Evolutionary conservation across 2,888 invertebrate species (phyloP).

Genomic region (Synanthedon myopaeformis): DNA sequence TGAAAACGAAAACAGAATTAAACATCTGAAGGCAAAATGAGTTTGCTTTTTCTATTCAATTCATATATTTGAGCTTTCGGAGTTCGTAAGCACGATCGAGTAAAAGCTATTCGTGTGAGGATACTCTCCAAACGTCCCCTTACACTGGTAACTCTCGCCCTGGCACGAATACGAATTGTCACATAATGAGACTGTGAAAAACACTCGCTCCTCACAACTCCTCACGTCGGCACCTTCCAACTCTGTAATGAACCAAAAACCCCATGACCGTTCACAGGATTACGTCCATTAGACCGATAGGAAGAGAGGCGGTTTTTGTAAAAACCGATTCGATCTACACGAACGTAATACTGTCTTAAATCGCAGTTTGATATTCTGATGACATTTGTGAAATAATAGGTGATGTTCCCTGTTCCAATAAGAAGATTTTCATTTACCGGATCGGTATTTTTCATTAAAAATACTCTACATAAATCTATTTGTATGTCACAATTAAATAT

Average conservation of each 20-base stretch:
- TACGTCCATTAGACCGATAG: slow-evolving; percentile 19
- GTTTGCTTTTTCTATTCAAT: too few species aligned
- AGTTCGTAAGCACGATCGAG: slow-evolving; percentile 29
- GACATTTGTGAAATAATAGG: slow-evolving; percentile 57
- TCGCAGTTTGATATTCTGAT: slow-evolving; percentile 58
- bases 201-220: slow-evolving; percentile 54
- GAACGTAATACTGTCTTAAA: slow-evolving; percentile 24
- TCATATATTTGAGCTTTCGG: slow-evolving; percentile 12
- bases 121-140: slow-evolving; percentile 29
- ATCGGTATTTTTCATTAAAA: slow-evolving; percentile 23
- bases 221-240: slow-evolving; percentile 27
- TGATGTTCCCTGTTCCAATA: slow-evolving; percentile 36
- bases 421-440: slow-evolving; percentile 31
- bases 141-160: slow-evolving; percentile 30
- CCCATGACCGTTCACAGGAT: slow-evolving; percentile 17
- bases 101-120: slow-evolving; percentile 27
- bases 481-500: too few species aligned
- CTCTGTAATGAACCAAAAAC: slow-evolving; percentile 23
- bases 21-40: too few species aligned
- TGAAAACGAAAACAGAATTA: too few species aligned
- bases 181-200: slow-evolving; percentile 60
- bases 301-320: slow-evolving; percentile 19
- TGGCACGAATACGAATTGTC: slow-evolving; percentile 59
- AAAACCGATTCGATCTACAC: slow-evolving; percentile 1
- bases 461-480: too few species aligned